phyloP scores from a whole-genome alignment of 1,140 invertebrate species.

The Apis dorsata region DNA sequence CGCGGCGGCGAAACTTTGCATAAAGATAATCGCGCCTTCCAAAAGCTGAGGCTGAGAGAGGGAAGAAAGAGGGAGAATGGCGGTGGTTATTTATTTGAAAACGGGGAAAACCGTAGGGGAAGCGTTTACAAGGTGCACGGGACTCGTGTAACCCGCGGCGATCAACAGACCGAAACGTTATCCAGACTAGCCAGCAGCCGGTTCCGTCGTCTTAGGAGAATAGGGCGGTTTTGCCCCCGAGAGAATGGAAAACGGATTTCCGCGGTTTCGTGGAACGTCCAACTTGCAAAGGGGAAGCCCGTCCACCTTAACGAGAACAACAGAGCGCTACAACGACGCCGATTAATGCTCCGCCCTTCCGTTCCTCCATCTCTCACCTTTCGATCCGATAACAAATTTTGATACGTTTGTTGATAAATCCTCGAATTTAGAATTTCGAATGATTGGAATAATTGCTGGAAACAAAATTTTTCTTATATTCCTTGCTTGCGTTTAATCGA shows the following conservation, averaged over 20 bases:
- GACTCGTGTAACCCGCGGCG: conserved; percentile 49
- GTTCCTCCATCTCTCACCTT: conserved; percentile 5
- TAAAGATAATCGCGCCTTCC: conserved; percentile 30
- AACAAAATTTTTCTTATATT: too few species aligned
- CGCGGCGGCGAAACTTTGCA: neutral
- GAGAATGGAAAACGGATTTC: conserved; percentile 64
- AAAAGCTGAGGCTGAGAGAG: neutral
- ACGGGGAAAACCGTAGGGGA: conserved; percentile 15
- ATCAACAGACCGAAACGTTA: conserved; percentile 62
- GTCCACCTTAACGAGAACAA: conserved; percentile 46
- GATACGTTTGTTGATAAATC: neutral
- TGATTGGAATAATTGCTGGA: too few species aligned
- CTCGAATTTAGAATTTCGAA: too few species aligned
- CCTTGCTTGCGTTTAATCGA: too few species aligned
- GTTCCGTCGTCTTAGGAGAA: conserved; percentile 55
- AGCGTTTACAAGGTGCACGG: conserved; percentile 56
- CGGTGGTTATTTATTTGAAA: conserved; percentile 45
- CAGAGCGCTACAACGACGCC: conserved; percentile 41
- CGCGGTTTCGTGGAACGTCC: conserved; percentile 52
- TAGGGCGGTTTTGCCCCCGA: conserved; percentile 42
- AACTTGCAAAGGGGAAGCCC: conserved; percentile 42
- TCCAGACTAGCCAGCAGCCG: conserved; percentile 42
- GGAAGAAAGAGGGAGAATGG: neutral
- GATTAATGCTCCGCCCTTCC: conserved; percentile 50
- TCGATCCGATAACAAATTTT: neutral